Evolutionary conservation across 2,113 vertebrate species (phyloP), one percentile per base, ranked within the genome.

Genomic region (Columbina picui): DNA sequence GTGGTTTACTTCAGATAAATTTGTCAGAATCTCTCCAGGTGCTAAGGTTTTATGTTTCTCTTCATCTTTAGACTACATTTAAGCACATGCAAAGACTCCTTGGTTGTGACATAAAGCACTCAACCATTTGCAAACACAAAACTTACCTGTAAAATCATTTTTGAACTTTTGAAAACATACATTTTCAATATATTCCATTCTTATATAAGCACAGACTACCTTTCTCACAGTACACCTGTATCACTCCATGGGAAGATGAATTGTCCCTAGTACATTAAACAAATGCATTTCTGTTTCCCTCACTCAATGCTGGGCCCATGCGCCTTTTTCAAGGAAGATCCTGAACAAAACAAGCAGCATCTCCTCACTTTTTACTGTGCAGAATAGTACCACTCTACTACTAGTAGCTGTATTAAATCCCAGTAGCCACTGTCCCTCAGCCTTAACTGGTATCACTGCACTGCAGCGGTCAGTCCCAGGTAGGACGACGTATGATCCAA

Each of bases 401-500:
- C 43, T 29, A 50, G 34, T 4, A 79, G 53, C 4, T 49, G 13
- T 34, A 74, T 65, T 61, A 78, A 8, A 20, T 36, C 36, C 34
- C 11, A 55, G 26, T 2, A 84, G 38, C 39, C 32, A 34, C 32
- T 27, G 34, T 57, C 38, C 50, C 41, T 94, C 52, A 74, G 39
- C 47, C n/a, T 59, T 32, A 41, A 47, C 10, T 38, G 39, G 1
- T 22, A 49, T 10, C 45, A 76, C 39, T 61, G 80, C 60, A 56
- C 52, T 47, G 16, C 29, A 80, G n/a, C 1, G 3, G 91, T 55
- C 57, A 69, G 26, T 55, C 22, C 57, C 53, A 78, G 5, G 39
- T 56, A 60, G 60, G 23, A 43, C 0, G 3, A 74, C 0, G 1
- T 5, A 13, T 1, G 10, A 90, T 47, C 32, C 73, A 49, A 63